Base-by-base conservation (phyloP, 2,888 invertebrate species). In the Tethea ocularis region DNA sequence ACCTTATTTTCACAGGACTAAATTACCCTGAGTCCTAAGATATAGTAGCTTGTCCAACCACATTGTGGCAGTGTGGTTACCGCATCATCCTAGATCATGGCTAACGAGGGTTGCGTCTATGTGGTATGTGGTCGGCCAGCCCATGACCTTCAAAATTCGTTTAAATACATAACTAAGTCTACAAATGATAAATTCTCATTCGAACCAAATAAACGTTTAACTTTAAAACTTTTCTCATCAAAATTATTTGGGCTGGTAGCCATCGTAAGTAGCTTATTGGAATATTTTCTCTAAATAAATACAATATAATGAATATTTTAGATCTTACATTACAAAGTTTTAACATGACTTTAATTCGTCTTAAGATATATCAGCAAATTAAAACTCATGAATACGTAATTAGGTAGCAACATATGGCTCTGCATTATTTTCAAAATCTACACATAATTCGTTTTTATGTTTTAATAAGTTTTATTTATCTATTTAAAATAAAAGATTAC, bases 151-250 rank as follows among this genome's bases (percentile, higher is more conserved):
- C 10, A 53, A 29, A 29, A 53, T 20, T 26, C 10, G 4, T 33
- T 53, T 23, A 33, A 29, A 17, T 53, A 53, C 26, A 17, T 29
- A 23, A 41, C n/a, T 26, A 51, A 26, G 13, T 33, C 33, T 33
- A 33, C 33, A 17, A 33, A 57, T 26, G 22, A 52, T 57, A 24
- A 24, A 57, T 46, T 51, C 26, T 51, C 29, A 46, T n/a, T 26
- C 22, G 15, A 51, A 26, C 38, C 51, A 29, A 52, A 29, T 46
- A 46, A 56, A 56, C 24, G 23, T n/a, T 2, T 23, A 55, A 56
- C 41, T 41, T 23, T 56, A 15, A n/a, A 56, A 56, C 22, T 56
- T 56, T 56, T 56, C 41, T 56, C 38, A 56, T 41, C 41, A 56
- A 38, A 56, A 22, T 56, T 41, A 38, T 13, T 15, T 20, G 41